A percentile compares a stretch with the other conserved stretches of the same genome.
phyloP scores from a whole-genome alignment of 2,888 invertebrate species.

The Noctua fimbriata region DNA sequence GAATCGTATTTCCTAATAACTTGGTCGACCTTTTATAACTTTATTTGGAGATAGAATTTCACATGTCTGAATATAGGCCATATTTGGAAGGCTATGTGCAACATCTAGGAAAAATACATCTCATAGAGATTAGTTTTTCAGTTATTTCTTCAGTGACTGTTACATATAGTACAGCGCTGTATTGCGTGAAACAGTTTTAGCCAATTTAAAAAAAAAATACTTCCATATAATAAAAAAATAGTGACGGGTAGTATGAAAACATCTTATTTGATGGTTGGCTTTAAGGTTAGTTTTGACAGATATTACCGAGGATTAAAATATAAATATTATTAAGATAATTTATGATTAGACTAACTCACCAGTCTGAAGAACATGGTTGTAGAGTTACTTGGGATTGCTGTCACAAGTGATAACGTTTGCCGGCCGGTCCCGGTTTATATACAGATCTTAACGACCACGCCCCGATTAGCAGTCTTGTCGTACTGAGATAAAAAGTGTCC shows the following conservation, averaged over 20 bases:
- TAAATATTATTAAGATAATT: neutral
- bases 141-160: too few relatives aligned
- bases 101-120: neutral
- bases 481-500: slow-evolving; percentile 84
- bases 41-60: slow-evolving; percentile 14
- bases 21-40: slow-evolving; percentile 11
- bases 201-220: neutral
- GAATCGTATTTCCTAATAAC: slow-evolving; percentile 45
- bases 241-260: neutral
- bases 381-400: slow-evolving; percentile 78
- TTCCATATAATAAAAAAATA: neutral
- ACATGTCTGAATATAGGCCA: neutral
- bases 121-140: neutral
- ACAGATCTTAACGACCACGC: slow-evolving; percentile 82
- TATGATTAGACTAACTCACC: slow-evolving; percentile 74
- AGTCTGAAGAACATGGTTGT: slow-evolving; percentile 87
- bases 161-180: neutral
- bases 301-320: neutral
- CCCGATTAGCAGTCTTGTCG: slow-evolving; percentile 76
- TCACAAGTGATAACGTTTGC: slow-evolving; percentile 84
- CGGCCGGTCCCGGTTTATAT: slow-evolving; percentile 81
- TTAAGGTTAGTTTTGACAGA: neutral
- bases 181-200: neutral
- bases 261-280: neutral
- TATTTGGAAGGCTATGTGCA: neutral